Base-by-base conservation (phyloP, 2,797 vertebrate species). In the Xenops minutus region DNA sequence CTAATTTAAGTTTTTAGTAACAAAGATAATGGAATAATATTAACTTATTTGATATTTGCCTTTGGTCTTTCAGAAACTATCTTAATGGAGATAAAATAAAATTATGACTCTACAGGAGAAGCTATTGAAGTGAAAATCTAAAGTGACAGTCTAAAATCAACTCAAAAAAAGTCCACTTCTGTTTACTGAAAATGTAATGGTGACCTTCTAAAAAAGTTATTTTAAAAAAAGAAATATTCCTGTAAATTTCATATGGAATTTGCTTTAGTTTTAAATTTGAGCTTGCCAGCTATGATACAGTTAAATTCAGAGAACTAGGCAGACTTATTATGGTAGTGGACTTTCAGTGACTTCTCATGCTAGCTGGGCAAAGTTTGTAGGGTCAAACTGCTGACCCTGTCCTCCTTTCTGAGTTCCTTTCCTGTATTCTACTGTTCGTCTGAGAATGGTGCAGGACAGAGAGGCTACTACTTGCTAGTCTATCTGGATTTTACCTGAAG, bases 311-410 rank as follows among this genome's bases (percentile, higher is more conserved):
- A 88, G 59, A 82, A 74, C 52, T 44, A 90, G 43, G 48, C 56
- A 93, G 77, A 59, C 78, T 92, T 85, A 43, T 78, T 89, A 95
- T 76, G 48, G 76, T 27, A 73, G 69, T 69, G 58, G 92, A 95
- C 73, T 88, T 91, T 78, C 58, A 82, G 87, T 7, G 24, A 81
- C 85, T 93, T 93, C 62, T 88, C 34, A 69, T 55, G 64, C 67
- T 67, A 85, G 67, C 78, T 72, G 69, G 76, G 67, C 69, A 81
- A 89, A 93, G 66, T 83, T 81, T 96, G 58, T 52, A 85, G 41
- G 90, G 92, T 94, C 89, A 92, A 83, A 80, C 51, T 78, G 12
- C 69, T 89, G 91, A 95, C 58, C 68, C 54, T 52, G 68, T 67
- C 49, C 68, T 93, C 21, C 51, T 92, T 76, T 78, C 68, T 41